A percentile compares a stretch with the other conserved stretches of the same genome.
These are phyloP conservation scores for Hylia prasina DNA, from an alignment of 2,113 vertebrate species.

Conservation along the genomic window DNA sequence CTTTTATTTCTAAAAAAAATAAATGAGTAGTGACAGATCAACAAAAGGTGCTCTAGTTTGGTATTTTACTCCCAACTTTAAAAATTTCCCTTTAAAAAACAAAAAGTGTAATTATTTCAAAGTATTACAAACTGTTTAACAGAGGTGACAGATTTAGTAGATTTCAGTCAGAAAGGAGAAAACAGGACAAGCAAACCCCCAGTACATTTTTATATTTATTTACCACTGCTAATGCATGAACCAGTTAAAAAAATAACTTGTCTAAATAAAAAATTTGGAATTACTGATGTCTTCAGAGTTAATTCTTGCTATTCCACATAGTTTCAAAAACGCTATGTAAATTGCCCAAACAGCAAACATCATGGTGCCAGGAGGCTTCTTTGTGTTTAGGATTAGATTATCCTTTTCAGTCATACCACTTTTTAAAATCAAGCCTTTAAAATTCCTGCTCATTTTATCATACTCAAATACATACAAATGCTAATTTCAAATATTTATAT, in stretches of 20 bases:
- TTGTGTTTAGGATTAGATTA: background rate
- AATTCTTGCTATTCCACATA: background rate
- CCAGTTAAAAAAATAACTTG: fast-evolving
- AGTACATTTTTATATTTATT: background rate
- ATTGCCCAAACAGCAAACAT: background rate
- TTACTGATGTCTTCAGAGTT: background rate
- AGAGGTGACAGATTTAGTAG: background rate
- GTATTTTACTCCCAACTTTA: background rate
- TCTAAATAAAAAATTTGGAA: background rate
- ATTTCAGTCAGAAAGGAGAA: background rate
- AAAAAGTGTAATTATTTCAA: background rate
- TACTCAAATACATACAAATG: background rate
- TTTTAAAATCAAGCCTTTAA: background rate
- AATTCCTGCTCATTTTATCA: conserved; percentile 5
- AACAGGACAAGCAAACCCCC: background rate
- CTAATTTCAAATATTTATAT: conserved; percentile 31
- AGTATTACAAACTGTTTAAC: background rate
- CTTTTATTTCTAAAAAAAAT: background rate
- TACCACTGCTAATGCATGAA: background rate
- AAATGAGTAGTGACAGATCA: background rate
- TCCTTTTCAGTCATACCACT: background rate
- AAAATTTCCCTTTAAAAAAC: fast-evolving
- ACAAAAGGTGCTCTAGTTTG: background rate
- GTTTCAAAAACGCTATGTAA: background rate
- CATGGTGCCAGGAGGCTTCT: background rate